Evolutionary conservation across 2,888 invertebrate species (phyloP).

Genomic region (Dryococelus australis): DNA sequence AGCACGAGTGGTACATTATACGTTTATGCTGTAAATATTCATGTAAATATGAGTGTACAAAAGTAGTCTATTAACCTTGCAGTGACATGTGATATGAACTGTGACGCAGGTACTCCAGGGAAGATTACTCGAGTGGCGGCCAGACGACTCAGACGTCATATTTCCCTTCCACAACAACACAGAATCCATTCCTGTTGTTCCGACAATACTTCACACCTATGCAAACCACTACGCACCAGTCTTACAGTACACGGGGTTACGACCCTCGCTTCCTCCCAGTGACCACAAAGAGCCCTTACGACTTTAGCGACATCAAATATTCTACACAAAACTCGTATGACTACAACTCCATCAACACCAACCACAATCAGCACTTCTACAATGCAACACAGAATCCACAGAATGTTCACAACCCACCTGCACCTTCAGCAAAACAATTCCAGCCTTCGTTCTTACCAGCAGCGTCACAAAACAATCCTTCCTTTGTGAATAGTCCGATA

Average conservation of each 20-base stretch:
- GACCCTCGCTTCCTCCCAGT: conserved; percentile 38
- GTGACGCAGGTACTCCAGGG: conserved; percentile 18
- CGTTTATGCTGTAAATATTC: neutral
- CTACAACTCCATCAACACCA: conserved; percentile 26
- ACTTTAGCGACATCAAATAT: conserved; percentile 39
- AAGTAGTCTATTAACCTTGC: neutral
- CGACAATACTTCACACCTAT: conserved; percentile 24
- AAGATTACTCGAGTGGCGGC: conserved; percentile 19
- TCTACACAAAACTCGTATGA: conserved; percentile 55
- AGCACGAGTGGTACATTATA: neutral
- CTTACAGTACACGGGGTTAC: neutral
- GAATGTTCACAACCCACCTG: conserved; percentile 44
- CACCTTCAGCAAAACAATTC: conserved; percentile 31
- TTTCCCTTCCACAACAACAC: conserved; percentile 11
- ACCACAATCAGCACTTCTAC: conserved; percentile 5
- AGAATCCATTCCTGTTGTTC: conserved; percentile 10
- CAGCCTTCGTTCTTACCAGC: conserved; percentile 31
- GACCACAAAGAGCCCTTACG: conserved; percentile 40
- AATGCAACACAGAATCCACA: conserved; percentile 53
- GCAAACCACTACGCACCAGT: conserved; percentile 24
- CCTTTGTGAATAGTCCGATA: conserved; percentile 48
- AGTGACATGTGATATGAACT: neutral
- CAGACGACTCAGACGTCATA: conserved; percentile 20
- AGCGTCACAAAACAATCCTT: conserved; percentile 52
- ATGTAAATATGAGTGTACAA: neutral